Evolutionary conservation across 2,113 vertebrate species (phyloP), one percentile per base, ranked within the genome.

Genomic region (Leptobrachium leishanense): DNA sequence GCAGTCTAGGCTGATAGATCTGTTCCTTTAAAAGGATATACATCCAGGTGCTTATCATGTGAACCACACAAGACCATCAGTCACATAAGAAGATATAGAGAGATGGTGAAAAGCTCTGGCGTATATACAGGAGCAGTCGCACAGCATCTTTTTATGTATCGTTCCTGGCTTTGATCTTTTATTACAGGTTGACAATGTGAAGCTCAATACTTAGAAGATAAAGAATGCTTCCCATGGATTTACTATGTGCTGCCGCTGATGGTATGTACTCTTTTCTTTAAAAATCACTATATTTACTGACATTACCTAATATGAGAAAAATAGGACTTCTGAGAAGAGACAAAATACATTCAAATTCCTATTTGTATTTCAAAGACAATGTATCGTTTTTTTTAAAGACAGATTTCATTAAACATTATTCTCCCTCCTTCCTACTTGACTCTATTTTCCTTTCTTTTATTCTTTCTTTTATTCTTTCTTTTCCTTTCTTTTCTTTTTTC

Each of bases 141-240:
- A 57, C 44, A 53, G 7, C 42, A 68, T 66, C 63, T 76, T 53
- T 40, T 68, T 46, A 68, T 54, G 6, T 53, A 42, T 42, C 13
- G 40, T 66, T 68, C 15, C 11, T 44, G 11, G n/a, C 46, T 68
- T 10, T 20, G 64, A 68, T 76, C 39, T 68, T 13, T 76, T 76
- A 67, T 76, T 50, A 68, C 50, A 4, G 44, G 2, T 15, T 68
- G 65, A 68, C 46, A 76, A 76, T 68, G 65, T 11, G 65, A 68
- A 13, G 12, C 40, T 55, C 31, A 41, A n/a, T 12, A 9, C 43
- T 68, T 67, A 20, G 44, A 68, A 55, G 74, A 76, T 68, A 76
- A 55, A 76, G 39, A 76, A 70, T 39, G 2, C 72, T 40, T 31
- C 6, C 3, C 20, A 46, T 6, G 20, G 43, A 64, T 74, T 63